A percentile compares a stretch with the other conserved stretches of the same genome.
These are phyloP conservation scores for Ophion ventricosus DNA, from an alignment of 2,888 invertebrate genomes.

Conservation along the genomic window DNA sequence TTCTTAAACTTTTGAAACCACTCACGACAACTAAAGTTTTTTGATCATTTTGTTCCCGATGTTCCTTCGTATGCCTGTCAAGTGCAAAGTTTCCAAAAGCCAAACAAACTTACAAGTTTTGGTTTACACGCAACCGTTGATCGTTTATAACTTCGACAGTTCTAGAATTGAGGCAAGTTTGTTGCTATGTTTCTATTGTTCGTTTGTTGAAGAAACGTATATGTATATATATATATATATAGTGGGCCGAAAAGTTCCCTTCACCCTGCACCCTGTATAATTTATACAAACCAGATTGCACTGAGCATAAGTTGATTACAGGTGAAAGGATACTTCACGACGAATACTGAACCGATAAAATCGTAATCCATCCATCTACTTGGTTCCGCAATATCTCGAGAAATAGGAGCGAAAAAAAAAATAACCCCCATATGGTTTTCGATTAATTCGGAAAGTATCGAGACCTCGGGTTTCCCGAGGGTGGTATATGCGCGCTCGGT, in stretches of 20 bases:
- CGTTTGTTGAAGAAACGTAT: too few species aligned
- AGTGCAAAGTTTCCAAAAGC: not conserved
- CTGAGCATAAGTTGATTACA: too few species aligned
- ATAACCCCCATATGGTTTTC: not conserved
- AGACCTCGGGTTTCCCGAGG: not conserved
- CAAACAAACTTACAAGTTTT: not conserved
- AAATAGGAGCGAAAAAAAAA: not conserved
- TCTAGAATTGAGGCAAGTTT: not conserved
- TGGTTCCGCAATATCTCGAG: not conserved
- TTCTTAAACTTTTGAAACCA: too few species aligned
- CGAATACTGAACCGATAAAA: not conserved
- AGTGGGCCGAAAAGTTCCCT: too few species aligned
- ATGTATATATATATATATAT: too few species aligned
- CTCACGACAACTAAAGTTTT: too few species aligned
- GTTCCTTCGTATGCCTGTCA: not conserved
- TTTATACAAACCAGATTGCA: too few species aligned
- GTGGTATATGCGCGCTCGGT: not conserved
- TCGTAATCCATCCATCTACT: not conserved
- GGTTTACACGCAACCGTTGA: not conserved
- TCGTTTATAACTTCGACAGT: not conserved
- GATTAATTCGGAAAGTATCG: conserved; percentile 6
- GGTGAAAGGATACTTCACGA: not conserved
- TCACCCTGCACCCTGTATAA: too few species aligned
- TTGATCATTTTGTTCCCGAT: not conserved
- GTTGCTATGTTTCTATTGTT: too few species aligned